A percentile compares a stretch with the other conserved stretches of the same genome.
Conservation (phyloP, 37 sponge, comb jelly and placozoan genomes). For the Haliclona indistincta region DNA sequence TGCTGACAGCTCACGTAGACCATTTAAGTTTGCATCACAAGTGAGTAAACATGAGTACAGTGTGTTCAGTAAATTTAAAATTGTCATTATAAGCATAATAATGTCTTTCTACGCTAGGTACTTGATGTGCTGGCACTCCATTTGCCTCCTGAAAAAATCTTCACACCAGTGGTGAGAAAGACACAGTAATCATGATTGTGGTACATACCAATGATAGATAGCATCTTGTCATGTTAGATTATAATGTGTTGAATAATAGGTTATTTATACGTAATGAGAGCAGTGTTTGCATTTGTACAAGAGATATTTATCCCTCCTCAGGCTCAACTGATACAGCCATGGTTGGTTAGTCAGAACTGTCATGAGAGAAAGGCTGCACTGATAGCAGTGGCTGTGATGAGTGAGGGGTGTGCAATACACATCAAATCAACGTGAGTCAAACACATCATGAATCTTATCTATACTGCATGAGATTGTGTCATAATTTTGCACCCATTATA, state of each 20-base stretch:
- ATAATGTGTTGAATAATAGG: background rate
- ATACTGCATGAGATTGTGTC: too few species aligned
- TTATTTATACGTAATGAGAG: background rate
- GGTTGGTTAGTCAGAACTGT: constrained; percentile 28
- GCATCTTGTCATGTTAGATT: too few species aligned
- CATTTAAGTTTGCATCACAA: constrained; percentile 61
- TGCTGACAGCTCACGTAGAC: constrained; percentile 57
- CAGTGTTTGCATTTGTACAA: too few species aligned
- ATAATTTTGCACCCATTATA: too few species aligned
- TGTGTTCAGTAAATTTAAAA: background rate
- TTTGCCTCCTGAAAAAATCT: constrained; percentile 83
- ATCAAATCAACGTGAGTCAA: constrained; percentile 53
- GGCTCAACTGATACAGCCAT: constrained; percentile 53
- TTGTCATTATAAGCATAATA: background rate
- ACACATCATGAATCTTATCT: constrained; percentile 1
- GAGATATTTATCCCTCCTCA: constrained; percentile 3
- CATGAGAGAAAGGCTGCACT: constrained; percentile 70
- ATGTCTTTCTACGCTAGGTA: constrained; percentile 44
- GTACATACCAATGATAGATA: too few species aligned
- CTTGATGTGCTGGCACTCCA: constrained; percentile 78
- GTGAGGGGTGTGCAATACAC: constrained; percentile 86
- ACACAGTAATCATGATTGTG: background rate
- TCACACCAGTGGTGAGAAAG: constrained; percentile 71
- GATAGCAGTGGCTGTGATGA: constrained; percentile 84
- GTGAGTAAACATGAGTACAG: constrained; percentile 6